Percentiles rank a stretch among this genome's conserved stretches.
These are phyloP conservation scores for Papilio aristodemus DNA, from an alignment of 1,140 invertebrate genomes.

Conservation along the genomic window DNA sequence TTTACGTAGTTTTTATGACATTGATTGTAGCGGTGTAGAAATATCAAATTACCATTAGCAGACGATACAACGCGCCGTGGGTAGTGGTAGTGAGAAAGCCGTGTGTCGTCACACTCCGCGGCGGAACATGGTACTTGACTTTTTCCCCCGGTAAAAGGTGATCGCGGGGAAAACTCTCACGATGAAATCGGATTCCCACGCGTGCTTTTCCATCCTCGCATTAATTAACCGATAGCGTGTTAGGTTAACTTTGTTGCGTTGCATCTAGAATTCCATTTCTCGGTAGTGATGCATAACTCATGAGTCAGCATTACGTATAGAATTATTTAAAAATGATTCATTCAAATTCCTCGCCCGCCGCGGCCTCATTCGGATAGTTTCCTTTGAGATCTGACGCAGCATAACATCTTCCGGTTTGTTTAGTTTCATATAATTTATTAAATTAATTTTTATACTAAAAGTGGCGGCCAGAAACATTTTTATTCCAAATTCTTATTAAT, in stretches of 20 bases:
- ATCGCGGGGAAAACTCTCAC: slow-evolving; percentile 63
- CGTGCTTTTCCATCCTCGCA: slow-evolving; percentile 55
- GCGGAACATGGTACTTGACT: slow-evolving; percentile 45
- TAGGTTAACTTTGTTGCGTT: slow-evolving; percentile 5
- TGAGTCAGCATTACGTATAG: slow-evolving; percentile 20
- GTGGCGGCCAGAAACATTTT: not conserved
- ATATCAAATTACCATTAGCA: not conserved
- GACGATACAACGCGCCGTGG: slow-evolving; percentile 31
- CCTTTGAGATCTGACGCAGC: slow-evolving; percentile 15
- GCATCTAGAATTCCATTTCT: slow-evolving; percentile 14
- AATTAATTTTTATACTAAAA: not conserved
- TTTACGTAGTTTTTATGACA: too few relatives aligned
- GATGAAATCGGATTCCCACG: slow-evolving; percentile 74
- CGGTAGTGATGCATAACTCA: slow-evolving; percentile 13
- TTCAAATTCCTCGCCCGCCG: slow-evolving; percentile 15
- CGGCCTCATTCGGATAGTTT: slow-evolving; percentile 8
- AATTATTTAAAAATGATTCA: slow-evolving; percentile 29
- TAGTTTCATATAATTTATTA: not conserved
- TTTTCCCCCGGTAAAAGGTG: slow-evolving; percentile 54
- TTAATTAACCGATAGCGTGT: slow-evolving; percentile 35
- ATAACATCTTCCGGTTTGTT: slow-evolving; percentile 17
- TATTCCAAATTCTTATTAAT: too few relatives aligned
- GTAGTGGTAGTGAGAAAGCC: slow-evolving; percentile 44
- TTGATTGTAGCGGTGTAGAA: not conserved
- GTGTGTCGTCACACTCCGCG: slow-evolving; percentile 35